Conservation (phyloP, 2,113 vertebrate genomes). For the Engraulis encrasicolus region DNA sequence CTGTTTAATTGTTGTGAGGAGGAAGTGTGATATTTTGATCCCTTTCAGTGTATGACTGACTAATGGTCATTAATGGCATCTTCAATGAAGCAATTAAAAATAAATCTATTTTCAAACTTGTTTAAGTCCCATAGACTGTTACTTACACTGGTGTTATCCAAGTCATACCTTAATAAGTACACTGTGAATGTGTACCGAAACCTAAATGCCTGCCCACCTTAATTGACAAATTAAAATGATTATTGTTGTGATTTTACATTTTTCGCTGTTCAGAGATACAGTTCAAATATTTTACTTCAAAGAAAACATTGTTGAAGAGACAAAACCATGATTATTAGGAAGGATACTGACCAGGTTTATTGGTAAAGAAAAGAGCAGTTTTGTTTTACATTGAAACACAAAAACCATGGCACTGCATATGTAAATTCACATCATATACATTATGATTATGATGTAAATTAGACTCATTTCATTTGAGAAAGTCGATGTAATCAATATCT, state of each 20-base stretch:
- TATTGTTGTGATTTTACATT: too few species aligned
- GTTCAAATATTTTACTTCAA: too few species aligned
- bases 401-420: background rate
- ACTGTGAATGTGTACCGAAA: too few species aligned
- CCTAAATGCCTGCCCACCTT: too few species aligned
- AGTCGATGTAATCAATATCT: constrained; percentile 12
- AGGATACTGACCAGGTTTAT: background rate
- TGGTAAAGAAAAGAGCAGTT: background rate
- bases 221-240: too few species aligned
- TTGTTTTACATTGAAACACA: background rate
- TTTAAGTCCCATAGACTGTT: background rate
- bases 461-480: constrained; percentile 9
- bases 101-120: background rate
- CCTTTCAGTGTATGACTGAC: background rate
- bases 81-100: background rate
- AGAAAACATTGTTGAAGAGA: background rate
- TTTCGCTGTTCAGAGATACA: too few species aligned
- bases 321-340: background rate
- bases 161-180: too few species aligned
- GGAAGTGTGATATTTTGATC: background rate
- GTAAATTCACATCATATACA: background rate
- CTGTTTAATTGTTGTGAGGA: background rate
- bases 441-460: background rate
- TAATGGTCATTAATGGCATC: background rate
- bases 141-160: background rate